A percentile compares a stretch with the other conserved stretches of the same genome.
Conservation (phyloP, 2,797 vertebrate species). For the Remorina albescens region DNA sequence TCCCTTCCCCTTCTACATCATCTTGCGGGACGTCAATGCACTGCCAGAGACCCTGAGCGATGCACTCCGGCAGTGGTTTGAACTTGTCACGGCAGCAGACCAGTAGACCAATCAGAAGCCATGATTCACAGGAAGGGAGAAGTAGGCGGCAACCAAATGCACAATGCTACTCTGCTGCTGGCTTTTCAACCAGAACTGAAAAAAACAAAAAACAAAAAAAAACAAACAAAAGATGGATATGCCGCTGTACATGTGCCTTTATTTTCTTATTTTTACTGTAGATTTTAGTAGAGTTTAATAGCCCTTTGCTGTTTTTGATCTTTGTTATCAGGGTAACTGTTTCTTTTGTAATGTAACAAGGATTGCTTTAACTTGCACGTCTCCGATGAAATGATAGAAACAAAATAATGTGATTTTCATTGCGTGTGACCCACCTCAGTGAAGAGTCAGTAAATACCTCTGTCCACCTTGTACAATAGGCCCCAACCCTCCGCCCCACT, state of each 20-base stretch:
- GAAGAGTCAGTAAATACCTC: conserved; percentile 70
- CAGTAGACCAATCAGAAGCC: conserved; percentile 62
- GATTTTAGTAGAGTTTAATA: conserved; percentile 70
- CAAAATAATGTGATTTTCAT: conserved; percentile 58
- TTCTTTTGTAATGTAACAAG: conserved; percentile 58
- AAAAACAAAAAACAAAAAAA: not conserved
- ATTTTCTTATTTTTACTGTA: conserved; percentile 72
- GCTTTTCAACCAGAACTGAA: conserved; percentile 35
- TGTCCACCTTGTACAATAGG: conserved; percentile 51
- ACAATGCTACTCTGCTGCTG: conserved; percentile 69
- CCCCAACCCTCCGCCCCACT: not conserved
- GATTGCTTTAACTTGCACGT: conserved; percentile 76
- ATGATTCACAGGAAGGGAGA: conserved; percentile 18
- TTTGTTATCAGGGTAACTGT: conserved; percentile 57
- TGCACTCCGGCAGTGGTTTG: conserved; percentile 97
- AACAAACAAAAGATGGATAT: conserved; percentile 43
- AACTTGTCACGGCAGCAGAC: conserved; percentile 92
- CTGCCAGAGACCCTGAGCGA: conserved; percentile 97
- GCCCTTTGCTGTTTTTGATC: conserved; percentile 54
- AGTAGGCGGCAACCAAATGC: conserved; percentile 50
- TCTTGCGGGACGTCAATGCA: conserved; percentile 93
- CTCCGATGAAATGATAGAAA: conserved; percentile 57
- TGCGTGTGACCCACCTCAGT: conserved; percentile 59
- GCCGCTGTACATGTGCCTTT: conserved; percentile 85
- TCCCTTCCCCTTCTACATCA: conserved; percentile 97